phyloP scores from a whole-genome alignment of 1,140 invertebrate species.

The Leguminivora glycinivorella region DNA sequence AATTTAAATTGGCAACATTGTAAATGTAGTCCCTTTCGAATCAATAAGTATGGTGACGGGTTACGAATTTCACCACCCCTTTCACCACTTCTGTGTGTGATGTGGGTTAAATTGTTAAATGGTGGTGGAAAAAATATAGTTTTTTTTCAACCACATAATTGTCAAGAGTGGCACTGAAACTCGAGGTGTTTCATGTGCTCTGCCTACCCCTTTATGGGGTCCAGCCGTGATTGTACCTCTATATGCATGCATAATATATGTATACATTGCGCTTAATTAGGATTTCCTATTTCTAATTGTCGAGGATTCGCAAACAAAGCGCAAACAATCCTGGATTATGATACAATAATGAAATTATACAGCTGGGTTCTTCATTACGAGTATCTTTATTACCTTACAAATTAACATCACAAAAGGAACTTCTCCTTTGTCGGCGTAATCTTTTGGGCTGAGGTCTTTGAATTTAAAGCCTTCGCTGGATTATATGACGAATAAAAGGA shows the following conservation, averaged over 20 bases:
- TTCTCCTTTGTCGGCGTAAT: slow-evolving; percentile 19
- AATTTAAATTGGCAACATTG: no score
- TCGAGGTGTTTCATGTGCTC: no score
- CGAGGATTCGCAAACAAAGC: not conserved
- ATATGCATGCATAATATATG: not conserved
- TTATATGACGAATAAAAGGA: not conserved
- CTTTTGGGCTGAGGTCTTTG: not conserved
- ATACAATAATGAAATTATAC: slow-evolving; percentile 12
- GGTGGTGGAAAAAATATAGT: no score
- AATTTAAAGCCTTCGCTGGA: slow-evolving; percentile 9
- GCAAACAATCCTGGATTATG: not conserved
- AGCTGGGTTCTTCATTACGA: slow-evolving; percentile 8
- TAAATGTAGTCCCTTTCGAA: no score
- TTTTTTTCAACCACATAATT: no score
- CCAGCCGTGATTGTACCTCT: no score
- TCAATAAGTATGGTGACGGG: no score
- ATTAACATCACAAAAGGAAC: slow-evolving; percentile 23
- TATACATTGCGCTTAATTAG: not conserved
- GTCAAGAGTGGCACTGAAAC: no score
- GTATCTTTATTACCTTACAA: slow-evolving; percentile 19
- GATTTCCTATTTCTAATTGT: slow-evolving; percentile 6
- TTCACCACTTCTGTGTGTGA: no score
- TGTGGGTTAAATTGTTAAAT: no score
- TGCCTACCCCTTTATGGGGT: no score
- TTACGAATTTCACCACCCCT: no score